A percentile compares a stretch with the other conserved stretches of the same genome.
These are phyloP conservation scores for Agapornis roseicollis DNA, from an alignment of 2,113 vertebrate species.

Conservation along the genomic window DNA sequence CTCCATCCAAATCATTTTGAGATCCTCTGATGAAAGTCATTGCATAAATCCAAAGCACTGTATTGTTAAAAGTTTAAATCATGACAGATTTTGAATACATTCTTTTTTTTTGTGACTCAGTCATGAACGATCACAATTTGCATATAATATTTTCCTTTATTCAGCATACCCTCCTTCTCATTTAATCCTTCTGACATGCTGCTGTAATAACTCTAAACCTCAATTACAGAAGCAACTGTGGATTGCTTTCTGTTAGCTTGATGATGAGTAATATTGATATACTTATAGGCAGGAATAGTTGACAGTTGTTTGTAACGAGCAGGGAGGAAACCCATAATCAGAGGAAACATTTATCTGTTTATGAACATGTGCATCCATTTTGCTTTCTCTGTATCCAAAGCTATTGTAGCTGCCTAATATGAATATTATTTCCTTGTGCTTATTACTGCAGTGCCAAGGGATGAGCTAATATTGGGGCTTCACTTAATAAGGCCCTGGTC, in stretches of 20 bases:
- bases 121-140: constrained; percentile 37
- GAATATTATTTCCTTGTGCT: background rate
- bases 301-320: background rate
- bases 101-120: constrained; percentile 43
- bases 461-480: background rate
- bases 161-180: background rate
- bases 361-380: background rate
- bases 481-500: background rate
- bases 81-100: constrained; percentile 31
- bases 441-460: background rate
- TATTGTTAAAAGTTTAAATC: constrained; percentile 43
- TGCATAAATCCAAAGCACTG: constrained; percentile 31
- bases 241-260: background rate
- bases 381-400: background rate
- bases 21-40: constrained; percentile 3
- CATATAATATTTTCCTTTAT: constrained; percentile 22
- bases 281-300: background rate
- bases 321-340: background rate
- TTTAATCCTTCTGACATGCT: constrained; percentile 1
- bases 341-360: background rate
- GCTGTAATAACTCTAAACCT: background rate
- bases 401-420: background rate
- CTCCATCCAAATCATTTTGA: background rate
- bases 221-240: constrained; percentile 11
- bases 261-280: background rate